Conservation (phyloP, 1,140 invertebrate species). For the Macrotrachela quadricornifera region DNA sequence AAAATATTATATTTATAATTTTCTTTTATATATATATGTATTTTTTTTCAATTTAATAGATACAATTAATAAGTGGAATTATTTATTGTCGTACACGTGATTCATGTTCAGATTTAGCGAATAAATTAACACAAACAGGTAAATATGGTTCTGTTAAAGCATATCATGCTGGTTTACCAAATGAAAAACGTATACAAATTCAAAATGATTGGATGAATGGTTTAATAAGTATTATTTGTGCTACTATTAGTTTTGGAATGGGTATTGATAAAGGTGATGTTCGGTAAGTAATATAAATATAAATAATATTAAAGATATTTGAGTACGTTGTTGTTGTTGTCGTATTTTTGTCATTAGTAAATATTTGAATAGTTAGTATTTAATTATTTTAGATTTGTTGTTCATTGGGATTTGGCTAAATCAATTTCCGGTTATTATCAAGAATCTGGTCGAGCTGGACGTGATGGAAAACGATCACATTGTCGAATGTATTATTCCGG, state of each 20-base stretch:
- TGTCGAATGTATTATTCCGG: slow-evolving; percentile 9
- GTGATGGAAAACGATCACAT: slow-evolving; percentile 2
- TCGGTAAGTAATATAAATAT: slow-evolving; percentile 11
- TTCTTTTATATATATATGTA: too few relatives aligned
- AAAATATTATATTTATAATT: slow-evolving; percentile 14
- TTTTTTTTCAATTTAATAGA: too few relatives aligned
- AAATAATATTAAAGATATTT: too few relatives aligned
- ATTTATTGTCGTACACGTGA: slow-evolving; percentile 47
- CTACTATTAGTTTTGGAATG: slow-evolving; percentile 35
- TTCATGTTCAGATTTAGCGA: slow-evolving; percentile 41
- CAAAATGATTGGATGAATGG: too few relatives aligned
- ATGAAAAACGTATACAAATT: not conserved
- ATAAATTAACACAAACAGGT: slow-evolving; percentile 25
- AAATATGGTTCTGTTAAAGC: slow-evolving; percentile 36
- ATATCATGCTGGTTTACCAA: slow-evolving; percentile 41
- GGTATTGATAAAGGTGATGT: slow-evolving; percentile 49
- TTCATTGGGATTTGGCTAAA: slow-evolving; percentile 9
- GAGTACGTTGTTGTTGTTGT: too few relatives aligned
- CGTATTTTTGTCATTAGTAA: too few relatives aligned
- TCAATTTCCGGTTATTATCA: slow-evolving; percentile 9
- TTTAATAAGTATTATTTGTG: too few relatives aligned
- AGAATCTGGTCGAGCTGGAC: slow-evolving; percentile 8
- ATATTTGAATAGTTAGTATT: too few relatives aligned
- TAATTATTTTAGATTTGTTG: slow-evolving; percentile 16
- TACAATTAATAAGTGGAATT: slow-evolving; percentile 38